phyloP scores from a whole-genome alignment of 2,888 invertebrate species.

The Fissipunctia ypsillon region DNA sequence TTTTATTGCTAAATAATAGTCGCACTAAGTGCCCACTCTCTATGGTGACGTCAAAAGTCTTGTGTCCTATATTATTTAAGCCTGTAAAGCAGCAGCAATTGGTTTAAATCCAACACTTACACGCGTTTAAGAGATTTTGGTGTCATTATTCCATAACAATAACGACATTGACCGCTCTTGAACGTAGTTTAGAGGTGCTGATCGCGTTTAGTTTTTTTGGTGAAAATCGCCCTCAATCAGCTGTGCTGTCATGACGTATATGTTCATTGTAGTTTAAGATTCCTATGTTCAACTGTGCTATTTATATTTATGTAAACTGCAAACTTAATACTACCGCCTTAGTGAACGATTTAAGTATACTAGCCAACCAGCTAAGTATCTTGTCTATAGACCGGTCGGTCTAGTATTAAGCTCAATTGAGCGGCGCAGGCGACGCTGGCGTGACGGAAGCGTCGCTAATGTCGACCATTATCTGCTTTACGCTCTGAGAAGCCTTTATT shows the following conservation, averaged over 20 bases:
- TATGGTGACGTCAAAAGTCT: background rate
- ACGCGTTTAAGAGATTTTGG: background rate
- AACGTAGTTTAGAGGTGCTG: background rate
- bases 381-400: slow-evolving; percentile 18
- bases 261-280: background rate
- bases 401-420: slow-evolving; percentile 55
- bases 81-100: background rate
- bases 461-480: slow-evolving; percentile 37
- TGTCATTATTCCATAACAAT: background rate
- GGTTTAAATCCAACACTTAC: background rate
- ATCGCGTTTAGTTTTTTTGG: background rate
- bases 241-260: no score
- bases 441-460: slow-evolving; percentile 50
- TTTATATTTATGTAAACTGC: background rate
- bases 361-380: slow-evolving; percentile 2
- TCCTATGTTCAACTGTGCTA: background rate
- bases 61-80: background rate
- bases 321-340: background rate
- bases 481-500: slow-evolving; percentile 28
- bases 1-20: background rate
- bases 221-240: background rate
- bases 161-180: background rate
- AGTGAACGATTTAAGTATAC: background rate
- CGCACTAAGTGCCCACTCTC: background rate
- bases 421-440: slow-evolving; percentile 32